A percentile compares a stretch with the other conserved stretches of the same genome.
These are phyloP conservation scores for Serinus canaria DNA, from an alignment of 2,113 vertebrate species.

Conservation along the genomic window DNA sequence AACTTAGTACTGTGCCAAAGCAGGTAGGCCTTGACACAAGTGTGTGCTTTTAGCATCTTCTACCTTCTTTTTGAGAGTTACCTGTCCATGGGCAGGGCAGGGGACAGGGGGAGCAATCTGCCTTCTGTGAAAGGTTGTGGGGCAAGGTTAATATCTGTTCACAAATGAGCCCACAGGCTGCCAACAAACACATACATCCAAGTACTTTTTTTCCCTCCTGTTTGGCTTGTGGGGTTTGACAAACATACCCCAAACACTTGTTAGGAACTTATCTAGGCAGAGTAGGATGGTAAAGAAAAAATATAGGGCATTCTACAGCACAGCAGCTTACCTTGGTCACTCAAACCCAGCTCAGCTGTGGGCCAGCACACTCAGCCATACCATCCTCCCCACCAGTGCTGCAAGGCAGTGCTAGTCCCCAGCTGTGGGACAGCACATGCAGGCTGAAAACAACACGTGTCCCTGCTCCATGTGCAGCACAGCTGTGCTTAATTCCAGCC, in stretches of 20 bases:
- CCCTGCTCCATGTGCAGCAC: background rate
- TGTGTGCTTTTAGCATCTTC: background rate
- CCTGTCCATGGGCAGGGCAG: background rate
- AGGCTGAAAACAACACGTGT: background rate
- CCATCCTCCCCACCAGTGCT: background rate
- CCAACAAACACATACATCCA: background rate
- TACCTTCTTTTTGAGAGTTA: background rate
- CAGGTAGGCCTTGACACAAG: background rate
- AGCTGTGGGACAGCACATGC: background rate
- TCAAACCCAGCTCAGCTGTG: background rate
- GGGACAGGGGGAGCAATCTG: background rate
- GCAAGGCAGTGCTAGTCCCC: background rate
- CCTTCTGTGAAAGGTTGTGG: background rate
- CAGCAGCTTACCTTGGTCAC: background rate
- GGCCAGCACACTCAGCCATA: background rate
- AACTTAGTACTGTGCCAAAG: background rate
- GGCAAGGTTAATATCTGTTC: background rate
- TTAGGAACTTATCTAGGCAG: background rate
- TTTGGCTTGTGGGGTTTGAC: background rate
- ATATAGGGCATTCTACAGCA: accelerated
- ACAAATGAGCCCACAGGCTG: background rate
- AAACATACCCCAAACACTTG: background rate
- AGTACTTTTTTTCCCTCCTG: background rate
- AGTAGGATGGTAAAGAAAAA: background rate
- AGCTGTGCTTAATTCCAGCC: background rate